Evolutionary conservation across 2,113 vertebrate species (phyloP), one percentile per base, ranked within the genome.

Genomic region (Thamnaconus septentrionalis): DNA sequence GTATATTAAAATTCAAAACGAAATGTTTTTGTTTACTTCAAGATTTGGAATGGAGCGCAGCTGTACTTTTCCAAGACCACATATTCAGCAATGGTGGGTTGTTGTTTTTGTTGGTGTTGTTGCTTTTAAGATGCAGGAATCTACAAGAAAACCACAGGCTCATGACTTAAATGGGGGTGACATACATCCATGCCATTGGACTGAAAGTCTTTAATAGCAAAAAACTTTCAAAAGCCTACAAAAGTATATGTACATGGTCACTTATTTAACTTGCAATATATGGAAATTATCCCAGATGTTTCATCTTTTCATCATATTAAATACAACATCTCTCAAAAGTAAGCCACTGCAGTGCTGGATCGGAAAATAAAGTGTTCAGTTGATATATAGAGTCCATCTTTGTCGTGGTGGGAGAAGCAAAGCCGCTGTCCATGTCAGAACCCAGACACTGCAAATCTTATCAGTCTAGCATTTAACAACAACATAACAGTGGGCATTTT

Each of bases 201-300:
- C 85, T 81, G 71, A 43, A 83, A 83, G 78, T 85, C 85, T 92
- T 92, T 92, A 92, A 88, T 91, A 88, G 85, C 78, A 81, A 89
- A 88, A 66, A 81, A 66, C 77, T 69, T 69, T 88, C 80, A 31
- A 31, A 31, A 31, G 18, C 88, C 89, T 91, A 91, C 84, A 91
- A 92, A 92, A 91, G 85, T 88, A 85, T 89, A 84, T 91, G 81
- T 90, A 90, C 90, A 91, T 76, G 76, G 81, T 89, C 81, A 85
- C 78, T 79, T 79, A 76, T 66, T 81, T 73, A 81, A 77, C 76
- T 75, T 78, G 82, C 79, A 80, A 69, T 81, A 85, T 79, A 88
- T 88, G 87, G 85, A 86, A 90, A 87, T 69, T 50, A 68, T 83
- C 18, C 18, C 18, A 31, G 52, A 68, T 11, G 2, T 4, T 11